Evolutionary conservation across 1,140 invertebrate genomes (phyloP).

Genomic region (Trinorchestia longiramus): DNA sequence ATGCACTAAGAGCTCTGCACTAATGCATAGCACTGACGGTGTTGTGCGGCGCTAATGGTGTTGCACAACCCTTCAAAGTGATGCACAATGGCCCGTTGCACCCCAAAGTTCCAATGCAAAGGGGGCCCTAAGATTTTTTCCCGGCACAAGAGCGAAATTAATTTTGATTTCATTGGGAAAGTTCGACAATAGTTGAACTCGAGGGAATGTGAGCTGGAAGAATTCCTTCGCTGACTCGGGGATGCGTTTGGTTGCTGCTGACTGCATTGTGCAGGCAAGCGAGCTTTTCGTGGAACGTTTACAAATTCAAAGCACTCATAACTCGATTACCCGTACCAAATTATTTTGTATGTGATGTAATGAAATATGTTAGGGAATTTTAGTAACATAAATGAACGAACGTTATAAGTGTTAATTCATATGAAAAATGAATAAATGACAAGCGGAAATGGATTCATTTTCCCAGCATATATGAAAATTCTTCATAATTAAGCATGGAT

Average conservation of each 20-base stretch:
- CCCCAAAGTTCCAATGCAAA: conserved; percentile 30
- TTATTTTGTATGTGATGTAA: too few species aligned
- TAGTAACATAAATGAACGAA: background rate
- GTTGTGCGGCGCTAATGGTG: conserved; percentile 42
- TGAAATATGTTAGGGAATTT: too few species aligned
- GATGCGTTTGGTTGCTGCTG: background rate
- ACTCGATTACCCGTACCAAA: background rate
- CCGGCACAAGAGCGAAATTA: background rate
- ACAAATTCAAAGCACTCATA: background rate
- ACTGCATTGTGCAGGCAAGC: background rate
- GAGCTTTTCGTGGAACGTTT: background rate
- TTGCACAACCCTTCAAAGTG: conserved; percentile 25
- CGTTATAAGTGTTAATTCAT: background rate
- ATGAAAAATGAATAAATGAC: background rate
- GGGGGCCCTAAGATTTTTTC: conserved; percentile 36
- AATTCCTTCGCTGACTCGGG: background rate
- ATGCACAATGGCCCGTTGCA: conserved; percentile 52
- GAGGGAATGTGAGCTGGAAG: background rate
- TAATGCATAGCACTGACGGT: conserved; percentile 38
- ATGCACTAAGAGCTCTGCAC: conserved; percentile 46
- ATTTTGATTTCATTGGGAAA: conserved; percentile 45
- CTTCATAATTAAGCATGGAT: background rate
- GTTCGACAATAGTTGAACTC: conserved; percentile 6
- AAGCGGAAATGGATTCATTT: background rate
- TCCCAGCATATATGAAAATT: background rate